Evolutionary conservation across 2,113 vertebrate genomes (phyloP), one percentile per base, ranked within the genome.

Genomic region (Hucho hucho): DNA sequence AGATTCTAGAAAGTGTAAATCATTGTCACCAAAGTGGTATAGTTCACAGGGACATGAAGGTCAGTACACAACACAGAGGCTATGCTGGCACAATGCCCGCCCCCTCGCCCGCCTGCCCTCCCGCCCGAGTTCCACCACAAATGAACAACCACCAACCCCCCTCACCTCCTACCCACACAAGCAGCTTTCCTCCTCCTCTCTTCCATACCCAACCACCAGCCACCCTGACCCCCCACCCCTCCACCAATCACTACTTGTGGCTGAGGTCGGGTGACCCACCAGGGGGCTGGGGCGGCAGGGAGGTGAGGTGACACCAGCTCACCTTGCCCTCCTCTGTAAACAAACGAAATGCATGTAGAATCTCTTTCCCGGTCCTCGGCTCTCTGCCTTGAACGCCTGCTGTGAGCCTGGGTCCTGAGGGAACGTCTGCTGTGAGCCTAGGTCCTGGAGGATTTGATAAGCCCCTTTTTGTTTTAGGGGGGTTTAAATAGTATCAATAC

Each of bases 1-100:
- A 99, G 95, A 98, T 97, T 95, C 94, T 98, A 96, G 96, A 98
- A 94, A 97, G 97, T 95, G 96, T 98, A 95, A 97, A 95, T 96
- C 96, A 97, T 92, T 98, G 96, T 94, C 97, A 98, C 90, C 91
- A 95, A 91, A 96, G 95, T 94, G 96, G 95, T 94, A 96, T 97
- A 95, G 96, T 98, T 87, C 96, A 97, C 96, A 97, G 96, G 92
- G 96, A 98, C 94, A 94, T 99, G 91, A 98, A 98, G 97, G 97
- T 99, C 95, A 96, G 96, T 97, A 95, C 70, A 64, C 71, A 18
- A 58, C 25, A 58, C n/a, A 61, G 56, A 12, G 76, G 64, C 25
- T n/a, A 4, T 22, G 64, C 64, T 14, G 64, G 64, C 64, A 65
- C 64, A 13, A 24, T 65, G 64, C 32, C 66, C 7, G 12, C 2